phyloP scores from a whole-genome alignment of 2,888 invertebrate species.

The Pilophorus perplexus region DNA sequence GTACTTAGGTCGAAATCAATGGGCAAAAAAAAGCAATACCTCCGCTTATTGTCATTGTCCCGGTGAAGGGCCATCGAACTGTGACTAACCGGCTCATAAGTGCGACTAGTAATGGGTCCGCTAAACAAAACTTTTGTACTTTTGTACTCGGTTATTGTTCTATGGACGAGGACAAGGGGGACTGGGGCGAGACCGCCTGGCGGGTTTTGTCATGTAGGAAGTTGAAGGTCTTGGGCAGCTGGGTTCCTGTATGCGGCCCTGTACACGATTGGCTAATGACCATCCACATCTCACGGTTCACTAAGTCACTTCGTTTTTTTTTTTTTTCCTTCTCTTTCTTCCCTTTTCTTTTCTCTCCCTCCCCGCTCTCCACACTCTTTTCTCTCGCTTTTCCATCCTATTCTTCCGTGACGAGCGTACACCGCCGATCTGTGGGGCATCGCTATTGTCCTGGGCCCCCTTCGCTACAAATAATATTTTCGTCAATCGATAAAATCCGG shows the following conservation, averaged over 20 bases:
- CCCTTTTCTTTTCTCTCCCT: slow-evolving; percentile 2
- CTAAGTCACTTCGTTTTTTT: slow-evolving; percentile 18
- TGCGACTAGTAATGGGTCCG: slow-evolving; percentile 24
- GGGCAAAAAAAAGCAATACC: too few species aligned
- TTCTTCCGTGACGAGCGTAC: too few species aligned
- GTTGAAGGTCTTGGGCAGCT: slow-evolving; percentile 3
- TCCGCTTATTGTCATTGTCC: slow-evolving; percentile 19
- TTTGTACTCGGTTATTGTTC: slow-evolving; percentile 31
- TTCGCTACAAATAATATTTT: too few species aligned
- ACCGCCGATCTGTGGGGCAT: too few species aligned
- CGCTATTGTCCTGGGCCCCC: too few species aligned
- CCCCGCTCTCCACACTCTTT: too few species aligned
- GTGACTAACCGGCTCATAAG: slow-evolving; percentile 29
- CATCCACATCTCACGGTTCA: slow-evolving; percentile 38
- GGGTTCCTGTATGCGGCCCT: slow-evolving; percentile 5
- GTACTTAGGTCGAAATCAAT: too few species aligned
- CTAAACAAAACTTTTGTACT: slow-evolving; percentile 37
- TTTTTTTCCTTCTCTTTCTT: neutral
- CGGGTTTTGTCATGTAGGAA: slow-evolving; percentile 22
- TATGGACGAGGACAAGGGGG: neutral
- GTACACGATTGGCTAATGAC: slow-evolving; percentile 30
- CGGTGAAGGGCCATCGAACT: slow-evolving; percentile 29
- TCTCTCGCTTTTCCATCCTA: too few species aligned
- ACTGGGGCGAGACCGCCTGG: slow-evolving; percentile 14
- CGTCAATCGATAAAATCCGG: too few species aligned